A percentile compares a stretch with the other conserved stretches of the same genome.
These are phyloP conservation scores for Drosophila nikananu DNA, from an alignment of 1,140 invertebrate genomes.

Conservation along the genomic window DNA sequence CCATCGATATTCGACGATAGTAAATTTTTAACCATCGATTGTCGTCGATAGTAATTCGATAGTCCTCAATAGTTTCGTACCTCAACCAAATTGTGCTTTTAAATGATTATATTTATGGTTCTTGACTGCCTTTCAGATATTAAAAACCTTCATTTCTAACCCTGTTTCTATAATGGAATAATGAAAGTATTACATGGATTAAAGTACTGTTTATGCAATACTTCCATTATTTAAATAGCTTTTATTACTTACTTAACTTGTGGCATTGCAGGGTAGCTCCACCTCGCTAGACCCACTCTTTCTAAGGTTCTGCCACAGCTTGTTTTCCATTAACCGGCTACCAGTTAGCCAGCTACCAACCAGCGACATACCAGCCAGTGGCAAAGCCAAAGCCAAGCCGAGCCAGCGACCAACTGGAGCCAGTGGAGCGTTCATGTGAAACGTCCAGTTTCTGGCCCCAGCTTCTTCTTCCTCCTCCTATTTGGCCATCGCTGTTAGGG, in stretches of 20 bases:
- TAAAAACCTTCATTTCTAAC: too few species aligned
- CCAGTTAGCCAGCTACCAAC: slow-evolving; percentile 30
- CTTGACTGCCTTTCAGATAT: too few species aligned
- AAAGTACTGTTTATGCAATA: too few species aligned
- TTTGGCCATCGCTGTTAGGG: slow-evolving; percentile 27
- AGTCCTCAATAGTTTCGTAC: too few species aligned
- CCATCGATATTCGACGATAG: too few species aligned
- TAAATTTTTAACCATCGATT: too few species aligned
- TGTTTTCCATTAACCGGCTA: slow-evolving; percentile 5
- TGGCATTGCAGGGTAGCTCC: neutral
- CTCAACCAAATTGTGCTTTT: too few species aligned
- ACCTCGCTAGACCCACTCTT: neutral
- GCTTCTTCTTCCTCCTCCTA: slow-evolving; percentile 49
- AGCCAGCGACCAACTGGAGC: slow-evolving; percentile 48
- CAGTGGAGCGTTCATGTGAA: slow-evolving; percentile 83
- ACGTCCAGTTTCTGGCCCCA: slow-evolving; percentile 73
- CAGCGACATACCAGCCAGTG: slow-evolving; percentile 5
- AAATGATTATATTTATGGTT: too few species aligned
- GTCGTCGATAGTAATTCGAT: too few species aligned
- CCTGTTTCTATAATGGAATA: too few species aligned
- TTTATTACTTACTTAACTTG: neutral
- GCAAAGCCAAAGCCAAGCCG: neutral
- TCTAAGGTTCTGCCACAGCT: neutral
- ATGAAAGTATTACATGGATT: too few species aligned
- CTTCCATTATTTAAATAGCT: neutral